Percentiles rank a stretch among this genome's conserved stretches.
Evolutionary conservation across 2,113 vertebrate species (phyloP).

Genomic region (Crotalus horridus): DNA sequence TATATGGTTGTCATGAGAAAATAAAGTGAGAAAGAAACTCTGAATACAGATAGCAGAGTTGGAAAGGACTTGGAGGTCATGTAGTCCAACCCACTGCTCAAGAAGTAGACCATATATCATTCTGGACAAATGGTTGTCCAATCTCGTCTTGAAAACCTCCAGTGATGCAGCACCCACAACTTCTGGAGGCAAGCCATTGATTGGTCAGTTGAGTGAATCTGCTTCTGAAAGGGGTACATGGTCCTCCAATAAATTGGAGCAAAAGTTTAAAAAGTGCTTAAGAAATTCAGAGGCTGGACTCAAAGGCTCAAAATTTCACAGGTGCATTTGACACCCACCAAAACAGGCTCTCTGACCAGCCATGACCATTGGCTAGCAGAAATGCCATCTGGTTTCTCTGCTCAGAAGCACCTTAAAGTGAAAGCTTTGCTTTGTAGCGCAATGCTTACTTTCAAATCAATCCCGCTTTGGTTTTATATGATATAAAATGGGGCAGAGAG

Average conservation of each 20-base stretch:
- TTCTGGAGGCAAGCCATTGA: neutral
- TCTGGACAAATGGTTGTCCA: neutral
- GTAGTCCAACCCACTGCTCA: neutral
- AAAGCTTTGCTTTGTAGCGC: neutral
- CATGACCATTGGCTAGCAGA: neutral
- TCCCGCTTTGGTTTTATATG: neutral
- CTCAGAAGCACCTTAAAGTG: neutral
- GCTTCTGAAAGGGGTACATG: neutral
- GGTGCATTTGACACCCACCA: neutral
- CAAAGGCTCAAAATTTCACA: neutral
- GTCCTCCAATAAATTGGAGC: no score
- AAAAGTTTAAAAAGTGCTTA: neutral
- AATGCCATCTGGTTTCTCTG: neutral
- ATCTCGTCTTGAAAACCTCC: neutral
- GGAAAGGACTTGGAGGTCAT: neutral
- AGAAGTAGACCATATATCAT: neutral
- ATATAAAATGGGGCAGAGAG: neutral
- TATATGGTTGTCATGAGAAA: neutral
- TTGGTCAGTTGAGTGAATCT: neutral
- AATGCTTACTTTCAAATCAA: conserved; percentile 70
- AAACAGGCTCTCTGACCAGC: neutral
- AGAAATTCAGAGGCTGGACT: neutral
- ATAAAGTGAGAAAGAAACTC: neutral
- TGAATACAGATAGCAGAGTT: neutral
- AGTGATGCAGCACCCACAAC: neutral